Conservation (phyloP, 2,797 vertebrate species). For the Muscicapa striata region DNA sequence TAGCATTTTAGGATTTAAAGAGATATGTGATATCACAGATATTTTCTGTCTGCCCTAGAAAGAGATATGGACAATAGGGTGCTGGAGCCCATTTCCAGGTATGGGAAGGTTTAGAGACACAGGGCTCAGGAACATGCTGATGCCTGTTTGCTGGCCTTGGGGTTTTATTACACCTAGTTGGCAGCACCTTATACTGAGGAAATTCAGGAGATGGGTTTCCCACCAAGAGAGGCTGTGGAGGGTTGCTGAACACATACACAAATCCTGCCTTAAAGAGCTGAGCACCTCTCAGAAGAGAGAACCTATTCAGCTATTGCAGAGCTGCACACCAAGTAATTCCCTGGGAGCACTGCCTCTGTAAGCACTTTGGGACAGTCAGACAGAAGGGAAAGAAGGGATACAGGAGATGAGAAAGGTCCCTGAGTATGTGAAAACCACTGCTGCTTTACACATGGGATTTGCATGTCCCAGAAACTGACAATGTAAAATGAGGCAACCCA, state of each 20-base stretch:
- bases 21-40: not conserved
- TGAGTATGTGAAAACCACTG: not conserved
- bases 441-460: not conserved
- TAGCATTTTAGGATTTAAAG: slow-evolving; percentile 42
- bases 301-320: not conserved
- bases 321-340: not conserved
- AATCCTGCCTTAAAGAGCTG: not conserved
- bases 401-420: not conserved
- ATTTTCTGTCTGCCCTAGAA: not conserved
- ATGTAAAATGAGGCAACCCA: not conserved
- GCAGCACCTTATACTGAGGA: not conserved
- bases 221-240: not conserved
- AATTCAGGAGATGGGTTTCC: not conserved
- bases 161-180: not conserved
- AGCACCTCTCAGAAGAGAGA: not conserved
- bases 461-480: not conserved
- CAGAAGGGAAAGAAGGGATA: not conserved
- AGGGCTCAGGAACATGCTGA: not conserved
- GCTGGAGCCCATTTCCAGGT: not conserved
- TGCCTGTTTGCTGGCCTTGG: not conserved
- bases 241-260: fast-evolving
- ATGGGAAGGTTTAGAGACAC: not conserved
- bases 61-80: fast-evolving
- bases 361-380: not conserved
- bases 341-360: not conserved